Percentiles rank a stretch among this genome's conserved stretches.
phyloP scores from a whole-genome alignment of 2,888 invertebrate genomes.

The Ceramica pisi region DNA sequence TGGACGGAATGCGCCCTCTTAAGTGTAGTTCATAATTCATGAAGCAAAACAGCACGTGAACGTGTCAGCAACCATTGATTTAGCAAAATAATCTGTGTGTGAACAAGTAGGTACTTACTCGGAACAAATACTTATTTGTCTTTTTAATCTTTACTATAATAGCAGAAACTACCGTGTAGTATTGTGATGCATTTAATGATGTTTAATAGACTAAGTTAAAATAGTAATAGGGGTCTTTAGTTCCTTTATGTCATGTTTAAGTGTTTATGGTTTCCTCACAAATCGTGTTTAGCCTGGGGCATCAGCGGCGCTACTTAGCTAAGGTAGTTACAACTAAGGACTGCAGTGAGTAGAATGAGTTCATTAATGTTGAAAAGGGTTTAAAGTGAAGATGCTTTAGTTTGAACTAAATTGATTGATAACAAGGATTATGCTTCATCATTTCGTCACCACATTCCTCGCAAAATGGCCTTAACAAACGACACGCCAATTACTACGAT shows the following conservation, averaged over 20 bases:
- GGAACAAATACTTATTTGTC: constrained; percentile 18
- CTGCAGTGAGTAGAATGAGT: neutral
- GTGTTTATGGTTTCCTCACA: neutral
- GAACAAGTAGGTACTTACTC: neutral
- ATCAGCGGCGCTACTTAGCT: neutral
- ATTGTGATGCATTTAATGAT: constrained; percentile 9
- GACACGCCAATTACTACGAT: constrained; percentile 29
- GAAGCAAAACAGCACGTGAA: constrained; percentile 9
- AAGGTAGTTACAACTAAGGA: neutral
- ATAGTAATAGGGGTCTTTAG: neutral
- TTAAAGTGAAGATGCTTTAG: neutral
- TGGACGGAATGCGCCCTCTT: too few relatives aligned
- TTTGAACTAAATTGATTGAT: neutral
- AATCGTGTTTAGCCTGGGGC: too few relatives aligned
- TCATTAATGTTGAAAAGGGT: neutral
- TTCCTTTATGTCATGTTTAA: neutral
- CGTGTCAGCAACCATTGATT: constrained; percentile 8
- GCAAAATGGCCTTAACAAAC: constrained; percentile 27
- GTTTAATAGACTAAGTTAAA: constrained; percentile 11
- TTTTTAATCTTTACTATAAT: constrained; percentile 6
- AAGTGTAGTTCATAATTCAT: neutral
- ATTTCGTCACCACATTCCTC: constrained; percentile 30
- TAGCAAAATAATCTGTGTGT: constrained; percentile 16
- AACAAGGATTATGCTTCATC: neutral
- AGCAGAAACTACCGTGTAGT: constrained; percentile 1